phyloP scores from a whole-genome alignment of 2,797 vertebrate species.

The Craterocephalus amniculus region DNA sequence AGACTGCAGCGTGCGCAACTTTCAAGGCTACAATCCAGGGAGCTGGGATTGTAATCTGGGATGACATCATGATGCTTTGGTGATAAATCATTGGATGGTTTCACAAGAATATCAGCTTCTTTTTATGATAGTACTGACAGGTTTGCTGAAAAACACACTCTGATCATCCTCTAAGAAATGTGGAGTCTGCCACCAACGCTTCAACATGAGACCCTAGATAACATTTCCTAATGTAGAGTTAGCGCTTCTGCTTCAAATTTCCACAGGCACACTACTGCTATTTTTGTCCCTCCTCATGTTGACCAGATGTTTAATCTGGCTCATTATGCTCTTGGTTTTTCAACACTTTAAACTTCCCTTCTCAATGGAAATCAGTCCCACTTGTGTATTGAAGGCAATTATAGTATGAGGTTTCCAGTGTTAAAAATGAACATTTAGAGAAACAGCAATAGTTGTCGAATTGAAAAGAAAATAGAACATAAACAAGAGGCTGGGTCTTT shows the following conservation, averaged over 20 bases:
- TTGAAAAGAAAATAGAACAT: neutral
- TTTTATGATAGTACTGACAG: slow-evolving; percentile 13
- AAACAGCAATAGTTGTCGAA: neutral
- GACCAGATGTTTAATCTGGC: neutral
- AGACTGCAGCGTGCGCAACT: slow-evolving; percentile 51
- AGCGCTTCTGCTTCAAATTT: neutral
- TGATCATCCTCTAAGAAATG: slow-evolving; percentile 24
- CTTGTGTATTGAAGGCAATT: neutral
- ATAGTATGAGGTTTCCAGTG: neutral
- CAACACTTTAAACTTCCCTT: neutral
- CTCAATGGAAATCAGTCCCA: neutral
- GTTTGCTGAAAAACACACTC: slow-evolving; percentile 24
- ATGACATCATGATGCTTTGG: slow-evolving; percentile 71
- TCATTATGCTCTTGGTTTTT: neutral
- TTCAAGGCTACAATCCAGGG: slow-evolving; percentile 59
- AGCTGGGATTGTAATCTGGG: slow-evolving; percentile 59
- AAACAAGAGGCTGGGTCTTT: neutral
- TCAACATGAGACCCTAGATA: neutral
- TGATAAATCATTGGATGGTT: slow-evolving; percentile 42
- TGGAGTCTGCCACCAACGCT: slow-evolving; percentile 18
- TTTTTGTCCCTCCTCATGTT: neutral
- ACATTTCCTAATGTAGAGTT: neutral
- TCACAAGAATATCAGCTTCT: slow-evolving; percentile 26
- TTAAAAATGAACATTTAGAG: neutral
- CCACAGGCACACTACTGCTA: neutral